Percentiles rank a stretch among this genome's conserved stretches.
Evolutionary conservation across 2,797 vertebrate genomes (phyloP).

Genomic region (Pantherophis vulpinus): DNA sequence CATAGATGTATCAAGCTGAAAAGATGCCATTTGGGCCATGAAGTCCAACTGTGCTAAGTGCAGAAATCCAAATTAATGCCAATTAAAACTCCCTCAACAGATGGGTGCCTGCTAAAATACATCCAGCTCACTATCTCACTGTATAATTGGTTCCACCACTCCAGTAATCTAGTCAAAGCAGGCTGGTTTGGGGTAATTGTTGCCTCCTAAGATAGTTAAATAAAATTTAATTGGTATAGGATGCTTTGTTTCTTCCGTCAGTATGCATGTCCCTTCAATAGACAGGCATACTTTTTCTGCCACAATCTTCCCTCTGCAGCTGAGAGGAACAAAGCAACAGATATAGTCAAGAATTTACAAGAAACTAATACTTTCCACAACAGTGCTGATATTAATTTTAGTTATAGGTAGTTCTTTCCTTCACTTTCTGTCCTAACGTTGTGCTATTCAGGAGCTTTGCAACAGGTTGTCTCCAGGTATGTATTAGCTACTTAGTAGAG

Average conservation of each 20-base stretch:
- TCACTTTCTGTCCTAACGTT: not conserved
- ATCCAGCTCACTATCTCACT: not conserved
- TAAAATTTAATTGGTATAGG: not conserved
- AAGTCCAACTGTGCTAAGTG: not conserved
- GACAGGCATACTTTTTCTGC: not conserved
- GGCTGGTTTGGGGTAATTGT: not conserved
- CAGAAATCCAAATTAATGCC: not conserved
- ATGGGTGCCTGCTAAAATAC: not conserved
- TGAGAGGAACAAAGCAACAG: not conserved
- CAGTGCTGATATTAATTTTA: not conserved
- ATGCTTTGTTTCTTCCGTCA: not conserved
- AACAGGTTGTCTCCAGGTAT: conserved; percentile 13
- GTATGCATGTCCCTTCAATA: not conserved
- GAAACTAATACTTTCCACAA: not conserved
- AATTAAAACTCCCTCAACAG: not conserved
- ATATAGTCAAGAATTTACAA: not conserved
- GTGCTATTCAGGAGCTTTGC: not conserved
- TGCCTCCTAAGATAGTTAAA: not conserved
- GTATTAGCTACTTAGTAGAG: not conserved
- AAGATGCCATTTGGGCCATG: not conserved
- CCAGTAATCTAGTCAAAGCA: not conserved
- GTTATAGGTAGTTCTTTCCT: conserved; percentile 12
- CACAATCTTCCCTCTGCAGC: not conserved
- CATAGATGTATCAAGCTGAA: not conserved
- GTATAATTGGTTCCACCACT: not conserved